Percentiles rank a stretch among this genome's conserved stretches.
These are phyloP conservation scores for Pyrocoelia pectoralis DNA, from an alignment of 2,888 invertebrate species.

Conservation along the genomic window DNA sequence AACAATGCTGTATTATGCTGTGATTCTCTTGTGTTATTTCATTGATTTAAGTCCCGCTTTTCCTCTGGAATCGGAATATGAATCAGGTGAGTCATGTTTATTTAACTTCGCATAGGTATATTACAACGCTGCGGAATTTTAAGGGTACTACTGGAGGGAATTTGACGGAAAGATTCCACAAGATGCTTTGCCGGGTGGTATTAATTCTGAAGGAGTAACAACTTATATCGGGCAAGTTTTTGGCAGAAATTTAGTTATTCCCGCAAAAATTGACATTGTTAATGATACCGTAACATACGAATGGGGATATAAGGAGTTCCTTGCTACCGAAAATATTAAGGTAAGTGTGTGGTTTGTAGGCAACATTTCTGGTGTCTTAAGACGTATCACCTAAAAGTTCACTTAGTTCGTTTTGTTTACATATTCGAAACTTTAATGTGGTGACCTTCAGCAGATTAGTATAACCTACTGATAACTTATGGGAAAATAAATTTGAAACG, in stretches of 20 bases:
- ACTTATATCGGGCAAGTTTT: conserved; percentile 22
- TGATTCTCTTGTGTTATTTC: too few relatives aligned
- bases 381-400: too few relatives aligned
- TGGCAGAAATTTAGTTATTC: not conserved
- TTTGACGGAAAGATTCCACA: not conserved
- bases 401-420: too few relatives aligned
- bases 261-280: conserved; percentile 14
- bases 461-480: too few relatives aligned
- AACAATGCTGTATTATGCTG: too few relatives aligned
- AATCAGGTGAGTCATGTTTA: not conserved
- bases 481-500: too few relatives aligned
- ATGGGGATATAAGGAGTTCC: conserved; percentile 12
- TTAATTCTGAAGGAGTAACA: conserved; percentile 1
- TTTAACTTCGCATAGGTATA: too few relatives aligned
- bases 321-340: conserved; percentile 12
- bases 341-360: not conserved
- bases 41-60: not conserved
- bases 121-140: not conserved
- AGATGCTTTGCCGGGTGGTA: conserved; percentile 19
- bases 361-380: too few relatives aligned
- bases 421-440: too few relatives aligned
- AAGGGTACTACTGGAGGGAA: conserved; percentile 5
- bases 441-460: too few relatives aligned
- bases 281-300: conserved; percentile 11
- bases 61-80: not conserved